phyloP scores from a whole-genome alignment of 2,113 vertebrate species.

The Plestiodon gilberti region DNA sequence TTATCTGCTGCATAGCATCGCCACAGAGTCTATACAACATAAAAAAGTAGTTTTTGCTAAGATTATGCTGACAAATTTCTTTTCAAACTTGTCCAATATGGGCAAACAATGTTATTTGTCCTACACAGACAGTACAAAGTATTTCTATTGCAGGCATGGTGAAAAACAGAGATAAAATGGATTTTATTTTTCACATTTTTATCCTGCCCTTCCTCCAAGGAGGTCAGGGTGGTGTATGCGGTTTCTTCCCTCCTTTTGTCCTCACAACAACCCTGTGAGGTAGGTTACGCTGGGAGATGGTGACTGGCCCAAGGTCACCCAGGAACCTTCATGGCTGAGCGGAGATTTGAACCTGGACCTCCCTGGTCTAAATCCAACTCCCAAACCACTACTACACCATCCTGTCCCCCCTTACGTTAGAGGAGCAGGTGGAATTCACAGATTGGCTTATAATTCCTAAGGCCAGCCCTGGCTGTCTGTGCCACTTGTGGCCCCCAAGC shows the following conservation, averaged over 20 bases:
- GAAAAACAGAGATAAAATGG: neutral
- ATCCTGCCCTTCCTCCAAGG: no score
- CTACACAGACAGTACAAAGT: neutral
- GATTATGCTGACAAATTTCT: rapidly evolving
- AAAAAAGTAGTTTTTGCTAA: neutral
- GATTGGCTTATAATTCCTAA: neutral
- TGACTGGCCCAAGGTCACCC: no score
- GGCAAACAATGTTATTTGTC: neutral
- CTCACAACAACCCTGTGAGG: no score
- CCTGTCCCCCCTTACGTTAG: neutral
- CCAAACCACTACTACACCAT: no score
- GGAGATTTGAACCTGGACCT: no score
- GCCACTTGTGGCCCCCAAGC: no score
- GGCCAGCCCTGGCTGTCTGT: neutral
- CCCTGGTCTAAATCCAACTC: no score
- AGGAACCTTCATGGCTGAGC: no score
- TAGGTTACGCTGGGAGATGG: no score
- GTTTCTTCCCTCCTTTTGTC: no score
- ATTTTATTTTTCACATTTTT: no score
- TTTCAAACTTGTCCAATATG: neutral
- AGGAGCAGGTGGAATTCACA: neutral
- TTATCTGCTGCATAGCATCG: slow-evolving; percentile 90
- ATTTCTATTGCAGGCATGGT: neutral
- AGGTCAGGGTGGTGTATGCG: no score
- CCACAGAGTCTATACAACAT: slow-evolving; percentile 82